Conservation (phyloP, 2,797 vertebrate genomes). For the Alauda arvensis region DNA sequence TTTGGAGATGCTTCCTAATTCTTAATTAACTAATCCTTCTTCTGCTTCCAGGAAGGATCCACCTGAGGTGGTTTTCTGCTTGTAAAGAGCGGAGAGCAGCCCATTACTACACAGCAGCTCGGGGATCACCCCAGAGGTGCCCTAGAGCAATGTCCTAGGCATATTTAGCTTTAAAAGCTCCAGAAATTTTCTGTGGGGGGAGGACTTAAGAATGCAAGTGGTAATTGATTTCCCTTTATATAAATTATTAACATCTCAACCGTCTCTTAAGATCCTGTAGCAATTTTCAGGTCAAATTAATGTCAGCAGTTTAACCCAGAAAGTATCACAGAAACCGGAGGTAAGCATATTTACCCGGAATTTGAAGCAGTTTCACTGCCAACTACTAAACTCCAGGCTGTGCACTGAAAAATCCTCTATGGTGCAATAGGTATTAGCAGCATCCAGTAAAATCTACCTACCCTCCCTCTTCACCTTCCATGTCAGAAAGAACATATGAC, state of each 20-base stretch:
- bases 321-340: not conserved
- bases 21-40: not conserved
- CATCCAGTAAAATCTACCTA: not conserved
- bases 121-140: not conserved
- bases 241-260: not conserved
- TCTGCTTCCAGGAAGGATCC: not conserved
- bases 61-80: not conserved
- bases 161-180: not conserved
- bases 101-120: not conserved
- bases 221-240: not conserved
- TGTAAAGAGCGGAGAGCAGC: not conserved
- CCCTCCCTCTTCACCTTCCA: not conserved
- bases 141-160: accelerated
- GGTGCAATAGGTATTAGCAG: not conserved
- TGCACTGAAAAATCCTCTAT: not conserved
- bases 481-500: not conserved
- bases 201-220: not conserved
- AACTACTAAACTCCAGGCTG: not conserved
- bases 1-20: not conserved
- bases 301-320: not conserved
- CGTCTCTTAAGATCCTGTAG: not conserved
- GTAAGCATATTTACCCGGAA: not conserved
- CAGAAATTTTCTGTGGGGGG: not conserved
- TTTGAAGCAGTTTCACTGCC: not conserved
- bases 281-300: not conserved